Base-by-base conservation (phyloP, 2,888 invertebrate genomes). In the Eupithecia vulgata region DNA sequence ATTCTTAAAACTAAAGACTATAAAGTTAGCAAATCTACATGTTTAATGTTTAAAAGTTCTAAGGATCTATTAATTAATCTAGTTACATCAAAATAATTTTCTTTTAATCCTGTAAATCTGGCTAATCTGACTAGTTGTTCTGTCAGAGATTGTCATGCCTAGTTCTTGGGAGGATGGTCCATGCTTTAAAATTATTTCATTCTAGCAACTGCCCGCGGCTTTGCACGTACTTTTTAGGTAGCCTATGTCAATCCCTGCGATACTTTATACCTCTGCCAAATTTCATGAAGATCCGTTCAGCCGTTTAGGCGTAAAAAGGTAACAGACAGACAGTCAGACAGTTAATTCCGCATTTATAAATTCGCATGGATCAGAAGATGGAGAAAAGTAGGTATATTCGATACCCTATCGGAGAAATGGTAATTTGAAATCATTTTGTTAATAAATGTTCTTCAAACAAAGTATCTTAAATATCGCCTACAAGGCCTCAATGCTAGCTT, bases 401-500 rank as follows among this genome's bases (percentile, higher is more conserved):
- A n/a, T 1, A n/a, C 7, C 7, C 8, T 2, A n/a, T 15, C 15
- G 0, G 13, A 48, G 8, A n/a, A 48, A 48, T n/a, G 1, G 48
- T n/a, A 13, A n/a, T 48, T 48, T 2, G 7, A 48, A 48, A 17
- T 52, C 10, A 52, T 52, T 52, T 52, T n/a, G 4, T 52, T 8
- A 1, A n/a, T 10, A 1, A n/a, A 4, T 52, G 21, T 52, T 45
- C n/a, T 6, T 45, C 30, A 21, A 1, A 52, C 3, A 52, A 52
- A 10, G 48, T 52, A 52, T 21, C 4, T 52, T 21, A 52, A 52
- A 52, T 52, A 10, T 10, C 48, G 21, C 48, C 48, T 52, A 52
- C 48, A 52, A 52, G 21, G 48, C 48, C 48, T 52, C 91, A 5
- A 94, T 78, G 77, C 92, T 94, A 71, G 87, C 87, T 84, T 87